Evolutionary conservation across 2,113 vertebrate genomes (phyloP).

Genomic region (Sialia sialis): DNA sequence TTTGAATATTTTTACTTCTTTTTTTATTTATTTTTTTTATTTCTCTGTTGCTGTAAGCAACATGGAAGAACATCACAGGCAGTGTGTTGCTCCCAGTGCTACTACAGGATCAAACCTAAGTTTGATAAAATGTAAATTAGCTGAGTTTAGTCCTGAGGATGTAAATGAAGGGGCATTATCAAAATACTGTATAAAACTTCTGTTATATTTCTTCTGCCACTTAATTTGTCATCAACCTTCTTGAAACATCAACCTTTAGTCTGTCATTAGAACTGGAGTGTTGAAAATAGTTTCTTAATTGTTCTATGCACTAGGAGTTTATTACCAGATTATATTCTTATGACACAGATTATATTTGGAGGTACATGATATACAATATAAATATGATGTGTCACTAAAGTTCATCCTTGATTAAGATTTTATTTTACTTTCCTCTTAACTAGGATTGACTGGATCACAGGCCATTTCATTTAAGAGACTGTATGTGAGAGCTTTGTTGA

Average conservation of each 20-base stretch:
- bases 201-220: not conserved
- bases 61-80: not conserved
- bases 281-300: not conserved
- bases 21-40: not conserved
- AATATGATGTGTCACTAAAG: slow-evolving; percentile 9
- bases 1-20: not conserved
- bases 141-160: not conserved
- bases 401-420: slow-evolving; percentile 64
- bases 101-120: not conserved
- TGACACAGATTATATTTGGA: not conserved
- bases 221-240: not conserved
- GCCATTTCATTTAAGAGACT: slow-evolving; percentile 65
- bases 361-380: not conserved
- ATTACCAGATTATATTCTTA: not conserved
- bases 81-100: not conserved
- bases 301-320: not conserved
- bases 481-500: slow-evolving; percentile 66
- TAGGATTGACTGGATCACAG: slow-evolving; percentile 61
- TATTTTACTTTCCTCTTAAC: slow-evolving; percentile 57
- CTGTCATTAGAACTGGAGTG: not conserved
- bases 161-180: not conserved
- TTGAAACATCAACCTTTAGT: not conserved
- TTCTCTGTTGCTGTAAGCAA: not conserved
- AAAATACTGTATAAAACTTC: not conserved
- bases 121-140: not conserved